These are phyloP conservation scores for Sarcophaga rosellei DNA, from an alignment of 2,888 invertebrate species.

Conservation along the genomic window DNA sequence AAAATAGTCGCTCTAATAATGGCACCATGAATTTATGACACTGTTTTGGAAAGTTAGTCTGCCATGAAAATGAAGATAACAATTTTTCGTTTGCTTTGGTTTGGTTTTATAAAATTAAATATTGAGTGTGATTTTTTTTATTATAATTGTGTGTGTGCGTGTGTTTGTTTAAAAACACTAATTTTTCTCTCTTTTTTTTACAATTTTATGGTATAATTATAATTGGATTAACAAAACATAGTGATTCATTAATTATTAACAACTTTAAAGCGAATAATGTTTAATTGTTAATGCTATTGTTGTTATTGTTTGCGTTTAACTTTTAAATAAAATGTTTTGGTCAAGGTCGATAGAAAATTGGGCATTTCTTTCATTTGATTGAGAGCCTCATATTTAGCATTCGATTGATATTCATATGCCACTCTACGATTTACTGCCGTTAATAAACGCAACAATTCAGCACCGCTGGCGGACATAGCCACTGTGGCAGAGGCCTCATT, in stretches of 20 bases:
- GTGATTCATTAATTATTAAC: constrained; percentile 4
- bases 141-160: constrained; percentile 1
- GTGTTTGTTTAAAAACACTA: too few relatives aligned
- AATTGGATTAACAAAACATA: background rate
- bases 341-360: constrained; percentile 86
- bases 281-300: background rate
- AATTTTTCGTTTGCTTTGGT: background rate
- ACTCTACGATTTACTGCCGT: constrained; percentile 85
- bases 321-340: constrained; percentile 83
- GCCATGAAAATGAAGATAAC: background rate
- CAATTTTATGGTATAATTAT: too few relatives aligned
- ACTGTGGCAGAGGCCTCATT: constrained; percentile 79
- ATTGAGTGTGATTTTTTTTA: background rate
- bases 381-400: constrained; percentile 79
- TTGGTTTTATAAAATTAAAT: background rate
- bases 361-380: constrained; percentile 87
- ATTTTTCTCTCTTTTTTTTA: too few relatives aligned
- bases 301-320: constrained; percentile 71
- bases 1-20: background rate
- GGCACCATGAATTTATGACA: background rate
- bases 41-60: background rate
- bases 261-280: background rate
- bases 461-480: constrained; percentile 79
- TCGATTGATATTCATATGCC: constrained; percentile 85
- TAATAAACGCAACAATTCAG: constrained; percentile 85